Percentiles rank a stretch among this genome's conserved stretches.
Conservation (phyloP, 2,797 vertebrate genomes). For the Pristis pectinata region DNA sequence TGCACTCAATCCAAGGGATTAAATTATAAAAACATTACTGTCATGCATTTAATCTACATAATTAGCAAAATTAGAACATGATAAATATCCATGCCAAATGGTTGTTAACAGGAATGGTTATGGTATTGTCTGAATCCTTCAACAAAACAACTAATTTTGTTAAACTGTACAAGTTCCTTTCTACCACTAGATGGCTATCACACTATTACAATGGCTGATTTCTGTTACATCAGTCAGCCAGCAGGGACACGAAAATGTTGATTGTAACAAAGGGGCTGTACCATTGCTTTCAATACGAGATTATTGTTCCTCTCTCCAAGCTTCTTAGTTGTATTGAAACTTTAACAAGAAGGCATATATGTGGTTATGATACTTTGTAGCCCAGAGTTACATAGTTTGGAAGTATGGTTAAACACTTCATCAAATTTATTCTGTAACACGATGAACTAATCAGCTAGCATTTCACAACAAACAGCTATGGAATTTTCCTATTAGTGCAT, state of each 20-base stretch:
- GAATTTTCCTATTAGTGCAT: conserved; percentile 81
- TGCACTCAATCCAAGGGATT: background rate
- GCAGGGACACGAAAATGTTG: background rate
- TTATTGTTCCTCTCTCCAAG: background rate
- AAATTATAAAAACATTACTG: background rate
- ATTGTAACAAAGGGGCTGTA: background rate
- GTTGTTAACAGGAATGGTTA: background rate
- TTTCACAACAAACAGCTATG: conserved; percentile 65
- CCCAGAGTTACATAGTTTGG: conserved; percentile 55
- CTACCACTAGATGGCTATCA: conserved; percentile 31
- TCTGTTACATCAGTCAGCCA: background rate
- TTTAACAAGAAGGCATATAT: conserved; percentile 5
- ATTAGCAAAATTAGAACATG: background rate
- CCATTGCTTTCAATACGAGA: background rate
- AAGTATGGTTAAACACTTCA: conserved; percentile 59
- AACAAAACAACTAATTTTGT: background rate
- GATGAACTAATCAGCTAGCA: conserved; percentile 73
- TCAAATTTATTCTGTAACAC: conserved; percentile 60
- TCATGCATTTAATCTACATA: background rate
- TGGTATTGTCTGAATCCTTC: background rate
- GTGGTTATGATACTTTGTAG: conserved; percentile 51
- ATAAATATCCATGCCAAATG: no score
- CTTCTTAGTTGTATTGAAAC: background rate
- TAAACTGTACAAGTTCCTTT: background rate
- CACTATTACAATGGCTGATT: background rate